phyloP scores from a whole-genome alignment of 2,888 invertebrate genomes.

The Conistra vaccinii region DNA sequence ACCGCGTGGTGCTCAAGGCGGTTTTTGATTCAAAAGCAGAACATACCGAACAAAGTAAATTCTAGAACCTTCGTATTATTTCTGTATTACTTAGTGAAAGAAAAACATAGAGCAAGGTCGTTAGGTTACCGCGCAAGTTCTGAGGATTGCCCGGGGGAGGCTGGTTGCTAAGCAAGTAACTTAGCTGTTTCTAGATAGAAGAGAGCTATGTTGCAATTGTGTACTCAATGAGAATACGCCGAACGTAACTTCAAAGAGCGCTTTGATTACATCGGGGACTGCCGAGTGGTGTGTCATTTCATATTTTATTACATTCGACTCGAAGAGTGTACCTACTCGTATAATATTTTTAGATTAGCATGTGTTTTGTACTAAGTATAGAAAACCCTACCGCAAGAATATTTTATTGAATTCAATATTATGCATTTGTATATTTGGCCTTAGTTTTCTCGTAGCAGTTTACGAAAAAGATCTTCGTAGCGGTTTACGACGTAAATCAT shows the following conservation, averaged over 20 bases:
- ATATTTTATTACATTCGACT: conserved; percentile 47
- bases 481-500: not conserved
- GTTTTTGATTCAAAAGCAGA: conserved; percentile 38
- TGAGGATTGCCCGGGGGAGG: conserved; percentile 45
- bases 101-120: conserved; percentile 47
- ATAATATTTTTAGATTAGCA: not conserved
- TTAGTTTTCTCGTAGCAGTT: not conserved
- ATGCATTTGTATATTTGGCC: not conserved
- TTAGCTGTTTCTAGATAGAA: conserved; percentile 24
- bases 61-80: conserved; percentile 48
- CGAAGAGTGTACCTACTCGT: conserved; percentile 3
- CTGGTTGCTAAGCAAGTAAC: conserved; percentile 48
- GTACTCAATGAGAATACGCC: conserved; percentile 43
- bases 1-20: conserved; percentile 28
- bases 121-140: conserved; percentile 40
- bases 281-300: conserved; percentile 25
- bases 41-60: conserved; percentile 48
- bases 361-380: not conserved
- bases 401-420: not conserved
- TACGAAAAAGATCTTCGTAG: not conserved
- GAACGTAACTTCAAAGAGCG: conserved; percentile 35
- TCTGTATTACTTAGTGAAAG: conserved; percentile 46
- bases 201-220: conserved; percentile 43
- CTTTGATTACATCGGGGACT: conserved; percentile 46
- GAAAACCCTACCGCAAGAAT: not conserved